phyloP scores from a whole-genome alignment of 1,140 invertebrate genomes.

The Trichogramma pretiosum region DNA sequence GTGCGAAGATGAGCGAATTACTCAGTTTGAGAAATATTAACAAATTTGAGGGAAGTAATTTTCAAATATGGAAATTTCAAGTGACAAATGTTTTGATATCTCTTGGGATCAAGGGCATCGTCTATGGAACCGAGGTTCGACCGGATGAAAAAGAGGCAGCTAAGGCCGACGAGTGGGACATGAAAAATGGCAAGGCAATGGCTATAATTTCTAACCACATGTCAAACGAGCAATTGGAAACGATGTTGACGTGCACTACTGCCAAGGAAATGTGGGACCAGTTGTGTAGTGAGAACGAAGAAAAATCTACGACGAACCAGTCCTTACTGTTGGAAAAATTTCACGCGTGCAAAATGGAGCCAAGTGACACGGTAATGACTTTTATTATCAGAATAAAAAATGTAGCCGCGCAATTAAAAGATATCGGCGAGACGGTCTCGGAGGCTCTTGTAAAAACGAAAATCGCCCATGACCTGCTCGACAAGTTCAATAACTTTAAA shows the following conservation, averaged over 20 bases:
- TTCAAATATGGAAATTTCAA: no score
- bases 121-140: background rate
- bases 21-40: no score
- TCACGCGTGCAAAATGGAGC: background rate
- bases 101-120: background rate
- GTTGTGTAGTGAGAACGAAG: background rate
- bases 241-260: background rate
- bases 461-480: conserved; percentile 13
- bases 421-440: conserved; percentile 15
- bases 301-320: background rate
- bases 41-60: no score
- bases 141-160: background rate
- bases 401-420: background rate
- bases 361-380: background rate
- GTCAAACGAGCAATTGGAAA: background rate
- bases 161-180: background rate
- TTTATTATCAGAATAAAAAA: background rate
- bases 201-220: background rate
- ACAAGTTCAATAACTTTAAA: conserved; percentile 11
- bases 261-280: background rate
- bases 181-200: background rate
- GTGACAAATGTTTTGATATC: background rate
- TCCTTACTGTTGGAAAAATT: background rate
- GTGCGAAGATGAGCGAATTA: no score
- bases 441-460: conserved; percentile 17